phyloP scores from a whole-genome alignment of 2,797 vertebrate species.

The Anas georgica region DNA sequence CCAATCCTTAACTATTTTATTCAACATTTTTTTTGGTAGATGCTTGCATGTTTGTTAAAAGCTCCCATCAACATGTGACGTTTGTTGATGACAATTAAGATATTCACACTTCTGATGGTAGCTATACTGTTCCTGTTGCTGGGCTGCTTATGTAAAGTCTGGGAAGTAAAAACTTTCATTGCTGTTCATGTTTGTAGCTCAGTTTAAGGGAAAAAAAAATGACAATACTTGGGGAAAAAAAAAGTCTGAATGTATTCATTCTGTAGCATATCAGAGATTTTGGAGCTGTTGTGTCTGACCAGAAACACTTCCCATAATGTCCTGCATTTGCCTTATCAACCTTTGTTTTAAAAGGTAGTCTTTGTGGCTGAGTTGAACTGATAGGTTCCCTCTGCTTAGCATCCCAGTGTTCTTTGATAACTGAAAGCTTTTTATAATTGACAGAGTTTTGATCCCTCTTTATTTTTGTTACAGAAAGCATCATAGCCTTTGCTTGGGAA shows the following conservation, averaged over 20 bases:
- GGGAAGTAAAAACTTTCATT: background rate
- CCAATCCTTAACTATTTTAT: background rate
- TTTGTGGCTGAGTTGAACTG: background rate
- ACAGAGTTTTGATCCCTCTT: background rate
- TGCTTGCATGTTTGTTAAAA: background rate
- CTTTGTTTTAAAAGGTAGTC: background rate
- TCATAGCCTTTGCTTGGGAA: constrained; percentile 98
- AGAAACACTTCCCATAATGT: background rate
- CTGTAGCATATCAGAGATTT: background rate
- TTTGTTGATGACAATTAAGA: background rate
- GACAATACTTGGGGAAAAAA: background rate
- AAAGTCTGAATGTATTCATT: background rate
- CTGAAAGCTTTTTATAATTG: background rate
- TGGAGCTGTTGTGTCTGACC: background rate
- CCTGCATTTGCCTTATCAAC: background rate
- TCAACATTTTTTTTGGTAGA: background rate
- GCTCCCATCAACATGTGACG: background rate
- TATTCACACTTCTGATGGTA: background rate
- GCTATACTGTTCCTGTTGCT: background rate
- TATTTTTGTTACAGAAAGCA: constrained; percentile 83
- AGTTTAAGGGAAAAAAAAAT: background rate
- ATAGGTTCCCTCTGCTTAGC: background rate
- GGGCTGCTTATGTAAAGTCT: background rate
- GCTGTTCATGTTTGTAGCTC: background rate
- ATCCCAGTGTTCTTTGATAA: background rate